Percentiles rank a stretch among this genome's conserved stretches.
Evolutionary conservation across 2,797 vertebrate genomes (phyloP).

Genomic region (Rhyacichthys aspro): DNA sequence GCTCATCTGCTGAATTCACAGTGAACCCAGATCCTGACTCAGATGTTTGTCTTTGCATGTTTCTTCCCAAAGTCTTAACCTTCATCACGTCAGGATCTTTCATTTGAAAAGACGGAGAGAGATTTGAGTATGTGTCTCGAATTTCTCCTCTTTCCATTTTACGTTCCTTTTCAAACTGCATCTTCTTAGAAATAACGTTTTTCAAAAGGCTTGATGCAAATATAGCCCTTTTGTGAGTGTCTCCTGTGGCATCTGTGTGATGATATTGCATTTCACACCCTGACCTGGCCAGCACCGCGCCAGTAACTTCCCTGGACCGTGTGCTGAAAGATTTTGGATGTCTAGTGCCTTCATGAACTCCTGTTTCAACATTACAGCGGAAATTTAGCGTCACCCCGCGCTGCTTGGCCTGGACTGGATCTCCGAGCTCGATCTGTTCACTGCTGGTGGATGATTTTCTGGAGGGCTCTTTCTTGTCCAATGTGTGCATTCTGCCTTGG

Average conservation of each 20-base stretch:
- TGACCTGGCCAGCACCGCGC: conserved; percentile 64
- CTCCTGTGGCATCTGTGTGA: conserved; percentile 63
- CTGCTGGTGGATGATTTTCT: conserved; percentile 58
- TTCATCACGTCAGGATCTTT: conserved; percentile 68
- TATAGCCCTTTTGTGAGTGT: conserved; percentile 85
- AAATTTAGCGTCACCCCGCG: conserved; percentile 82
- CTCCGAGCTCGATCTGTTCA: conserved; percentile 63
- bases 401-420: conserved; percentile 66
- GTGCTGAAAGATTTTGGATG: conserved; percentile 67
- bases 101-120: conserved; percentile 44
- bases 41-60: conserved; percentile 83
- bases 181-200: conserved; percentile 98
- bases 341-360: conserved; percentile 46
- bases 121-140: conserved; percentile 54
- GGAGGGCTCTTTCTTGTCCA: conserved; percentile 55
- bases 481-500: conserved; percentile 75
- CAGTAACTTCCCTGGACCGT: conserved; percentile 66
- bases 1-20: conserved; percentile 80
- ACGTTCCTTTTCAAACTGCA: conserved; percentile 93
- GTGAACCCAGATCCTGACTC: conserved; percentile 84
- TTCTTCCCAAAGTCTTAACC: conserved; percentile 65
- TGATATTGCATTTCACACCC: conserved; percentile 65
- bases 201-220: conserved; percentile 94
- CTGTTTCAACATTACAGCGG: conserved; percentile 77
- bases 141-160: conserved; percentile 92